Evolutionary conservation across 2,888 invertebrate genomes (phyloP).

Genomic region (Clunio marinus): DNA sequence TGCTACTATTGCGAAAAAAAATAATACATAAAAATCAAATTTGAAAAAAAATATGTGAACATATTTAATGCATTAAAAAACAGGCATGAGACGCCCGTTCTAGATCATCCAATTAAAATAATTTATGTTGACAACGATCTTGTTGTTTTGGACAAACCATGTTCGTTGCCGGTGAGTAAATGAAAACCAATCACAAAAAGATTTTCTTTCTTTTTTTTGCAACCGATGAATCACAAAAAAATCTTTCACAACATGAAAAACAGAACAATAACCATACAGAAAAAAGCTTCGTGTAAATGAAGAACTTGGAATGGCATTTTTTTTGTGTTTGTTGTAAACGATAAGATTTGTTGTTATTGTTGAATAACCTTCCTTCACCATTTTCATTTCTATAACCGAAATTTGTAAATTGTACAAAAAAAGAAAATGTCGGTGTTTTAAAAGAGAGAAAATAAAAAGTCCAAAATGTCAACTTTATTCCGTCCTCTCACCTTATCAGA

Average conservation of each 20-base stretch:
- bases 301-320: constrained; percentile 3
- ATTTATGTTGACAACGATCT: constrained; percentile 79
- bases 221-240: neutral
- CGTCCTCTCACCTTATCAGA: neutral
- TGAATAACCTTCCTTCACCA: neutral
- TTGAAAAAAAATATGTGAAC: neutral
- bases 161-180: constrained; percentile 78
- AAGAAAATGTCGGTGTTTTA: neutral
- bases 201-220: constrained; percentile 2
- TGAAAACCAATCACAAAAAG: neutral
- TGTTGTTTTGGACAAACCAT: constrained; percentile 85
- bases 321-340: constrained; percentile 15
- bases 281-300: neutral
- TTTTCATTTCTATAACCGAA: no score
- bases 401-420: neutral
- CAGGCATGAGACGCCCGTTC: constrained; percentile 84
- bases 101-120: constrained; percentile 73
- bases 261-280: neutral
- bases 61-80: constrained; percentile 28
- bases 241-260: neutral
- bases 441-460: neutral
- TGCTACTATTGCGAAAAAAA: neutral
- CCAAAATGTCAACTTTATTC: no score
- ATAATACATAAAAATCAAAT: neutral
- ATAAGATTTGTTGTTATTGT: constrained; percentile 23